Conservation (phyloP, 2,888 invertebrate species). For the Drosophila testacea region DNA sequence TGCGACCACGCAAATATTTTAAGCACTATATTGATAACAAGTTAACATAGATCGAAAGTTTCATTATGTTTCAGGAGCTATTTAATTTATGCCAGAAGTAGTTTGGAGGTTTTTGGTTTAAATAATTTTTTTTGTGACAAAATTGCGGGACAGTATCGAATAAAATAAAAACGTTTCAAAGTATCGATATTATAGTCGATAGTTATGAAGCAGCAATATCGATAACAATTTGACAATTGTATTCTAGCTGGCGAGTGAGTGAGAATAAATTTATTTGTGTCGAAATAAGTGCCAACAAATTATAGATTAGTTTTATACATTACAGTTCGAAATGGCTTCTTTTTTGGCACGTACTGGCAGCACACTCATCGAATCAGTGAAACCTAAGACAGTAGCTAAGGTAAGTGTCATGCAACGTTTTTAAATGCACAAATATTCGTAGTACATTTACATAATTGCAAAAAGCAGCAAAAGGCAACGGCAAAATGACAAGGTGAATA, state of each 20-base stretch:
- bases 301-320: slow-evolving; percentile 30
- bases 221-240: slow-evolving; percentile 35
- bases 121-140: no score
- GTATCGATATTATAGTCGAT: slow-evolving; percentile 22
- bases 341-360: slow-evolving; percentile 90
- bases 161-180: slow-evolving; percentile 25
- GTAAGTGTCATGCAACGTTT: slow-evolving; percentile 85
- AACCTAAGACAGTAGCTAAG: slow-evolving; percentile 90
- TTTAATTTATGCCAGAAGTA: no score
- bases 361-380: slow-evolving; percentile 88
- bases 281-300: slow-evolving; percentile 31
- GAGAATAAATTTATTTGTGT: slow-evolving; percentile 29
- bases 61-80: no score
- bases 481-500: slow-evolving; percentile 49
- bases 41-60: not conserved
- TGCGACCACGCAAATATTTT: slow-evolving; percentile 17
- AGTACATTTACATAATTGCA: slow-evolving; percentile 79
- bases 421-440: slow-evolving; percentile 37
- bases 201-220: slow-evolving; percentile 5
- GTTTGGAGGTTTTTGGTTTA: no score
- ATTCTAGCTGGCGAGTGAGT: slow-evolving; percentile 44
- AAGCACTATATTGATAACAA: slow-evolving; percentile 33
- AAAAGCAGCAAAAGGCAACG: slow-evolving; percentile 45
- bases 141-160: no score
- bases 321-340: slow-evolving; percentile 88